These are phyloP conservation scores for Amphiduros pacificus DNA, from an alignment of 2,888 invertebrate genomes.

Conservation along the genomic window DNA sequence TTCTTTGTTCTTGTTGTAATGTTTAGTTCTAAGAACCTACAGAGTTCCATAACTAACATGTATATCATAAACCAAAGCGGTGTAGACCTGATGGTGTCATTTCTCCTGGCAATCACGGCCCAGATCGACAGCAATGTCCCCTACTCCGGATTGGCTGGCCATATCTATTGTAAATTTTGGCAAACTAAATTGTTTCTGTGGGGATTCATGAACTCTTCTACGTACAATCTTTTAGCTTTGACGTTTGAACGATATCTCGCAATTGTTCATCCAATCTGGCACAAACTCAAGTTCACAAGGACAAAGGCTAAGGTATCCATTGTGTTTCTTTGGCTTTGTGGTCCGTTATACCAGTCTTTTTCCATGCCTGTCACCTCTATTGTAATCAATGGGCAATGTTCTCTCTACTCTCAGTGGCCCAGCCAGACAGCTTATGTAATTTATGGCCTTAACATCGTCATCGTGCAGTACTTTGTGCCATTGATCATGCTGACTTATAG, in stretches of 20 bases:
- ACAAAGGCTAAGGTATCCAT: conserved; percentile 9
- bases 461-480: conserved; percentile 26
- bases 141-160: conserved; percentile 3
- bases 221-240: conserved; percentile 24
- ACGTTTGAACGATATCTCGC: conserved; percentile 25
- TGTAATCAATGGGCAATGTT: conserved; percentile 20
- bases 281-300: conserved; percentile 22
- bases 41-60: conserved; percentile 20
- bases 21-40: conserved; percentile 6
- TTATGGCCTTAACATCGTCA: conserved; percentile 17
- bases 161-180: conserved; percentile 24
- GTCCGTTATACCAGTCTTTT: conserved; percentile 7
- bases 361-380: conserved; percentile 15
- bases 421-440: not conserved
- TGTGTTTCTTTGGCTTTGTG: conserved; percentile 12
- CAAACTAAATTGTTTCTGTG: conserved; percentile 24
- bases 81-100: conserved; percentile 19
- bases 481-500: conserved; percentile 17
- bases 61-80: conserved; percentile 24
- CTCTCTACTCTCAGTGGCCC: conserved; percentile 19
- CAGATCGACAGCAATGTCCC: too few relatives aligned
- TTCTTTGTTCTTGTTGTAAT: conserved; percentile 24
- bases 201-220: conserved; percentile 22
- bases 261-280: conserved; percentile 26
- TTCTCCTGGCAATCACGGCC: conserved; percentile 15